Conservation (phyloP, 2,888 invertebrate genomes). For the Limulus polyphemus region DNA sequence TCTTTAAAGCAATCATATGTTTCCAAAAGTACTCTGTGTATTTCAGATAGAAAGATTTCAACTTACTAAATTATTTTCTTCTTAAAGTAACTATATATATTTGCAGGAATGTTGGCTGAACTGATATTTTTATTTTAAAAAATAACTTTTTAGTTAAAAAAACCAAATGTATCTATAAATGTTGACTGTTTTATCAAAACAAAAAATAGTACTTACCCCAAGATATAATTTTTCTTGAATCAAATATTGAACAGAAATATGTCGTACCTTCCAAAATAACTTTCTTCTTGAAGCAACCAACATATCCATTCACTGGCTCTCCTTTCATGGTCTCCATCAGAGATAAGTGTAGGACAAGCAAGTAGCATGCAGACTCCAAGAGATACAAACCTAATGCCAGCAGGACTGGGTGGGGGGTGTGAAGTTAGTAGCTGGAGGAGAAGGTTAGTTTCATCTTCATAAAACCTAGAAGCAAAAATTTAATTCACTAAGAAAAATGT, state of each 20-base stretch:
- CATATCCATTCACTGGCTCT: slow-evolving; percentile 77
- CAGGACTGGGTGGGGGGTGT: slow-evolving; percentile 75
- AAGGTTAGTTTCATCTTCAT: slow-evolving; percentile 77
- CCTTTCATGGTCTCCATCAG: slow-evolving; percentile 63
- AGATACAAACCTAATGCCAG: slow-evolving; percentile 84
- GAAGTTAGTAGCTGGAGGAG: slow-evolving; percentile 74
- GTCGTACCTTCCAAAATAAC: slow-evolving; percentile 61
- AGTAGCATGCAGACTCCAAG: slow-evolving; percentile 86
- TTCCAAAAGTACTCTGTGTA: too few relatives aligned
- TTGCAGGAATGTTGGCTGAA: too few relatives aligned
- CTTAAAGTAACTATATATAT: too few relatives aligned
- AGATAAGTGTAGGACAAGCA: slow-evolving; percentile 76
- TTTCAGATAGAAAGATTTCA: too few relatives aligned
- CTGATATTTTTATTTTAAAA: too few relatives aligned
- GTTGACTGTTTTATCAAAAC: too few relatives aligned
- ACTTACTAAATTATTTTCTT: too few relatives aligned
- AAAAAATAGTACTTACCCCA: too few relatives aligned
- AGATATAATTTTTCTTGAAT: not conserved
- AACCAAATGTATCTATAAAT: too few relatives aligned
- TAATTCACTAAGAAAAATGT: slow-evolving; percentile 3
- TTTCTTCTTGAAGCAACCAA: slow-evolving; percentile 81
- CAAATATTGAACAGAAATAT: slow-evolving; percentile 6
- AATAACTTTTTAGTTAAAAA: too few relatives aligned
- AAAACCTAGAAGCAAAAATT: slow-evolving; percentile 46
- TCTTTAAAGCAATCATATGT: too few relatives aligned